Evolutionary conservation across 1,140 invertebrate genomes (phyloP), one percentile per base, ranked within the genome.

Genomic region (Trichomalopsis sarcophagae): DNA sequence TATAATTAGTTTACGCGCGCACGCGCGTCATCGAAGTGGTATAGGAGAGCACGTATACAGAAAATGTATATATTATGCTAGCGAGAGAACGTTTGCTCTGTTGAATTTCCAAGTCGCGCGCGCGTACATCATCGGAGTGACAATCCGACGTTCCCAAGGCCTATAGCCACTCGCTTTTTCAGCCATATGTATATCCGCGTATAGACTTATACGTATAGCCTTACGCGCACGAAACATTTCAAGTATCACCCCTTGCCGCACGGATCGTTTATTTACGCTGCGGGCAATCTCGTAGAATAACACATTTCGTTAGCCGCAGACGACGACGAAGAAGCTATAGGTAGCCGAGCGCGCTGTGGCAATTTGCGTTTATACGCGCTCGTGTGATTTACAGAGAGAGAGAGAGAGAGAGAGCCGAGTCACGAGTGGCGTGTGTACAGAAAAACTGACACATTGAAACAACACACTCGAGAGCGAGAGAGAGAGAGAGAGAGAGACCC

Each of bases 221-320:
- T 1, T 27, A 50, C 13, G 1, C 47, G 4, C 14, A 50, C 6
- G 55, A 14, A 62, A 62, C 6, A 17, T 21, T 62, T 62, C 55
- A 62, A 62, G 55, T 62, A 62, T 62, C 55, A 17, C 55, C 55
- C 55, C 55, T 21, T 62, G 55, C 21, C 17, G 55, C 14, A 55
- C 50, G 13, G 55, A 62, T 62, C 55, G 55, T 62, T 62, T 62
- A 62, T 62, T 62, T 62, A 62, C 55, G 17, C 55, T 62, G 21
- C 55, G 55, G 55, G 55, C 55, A 62, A 62, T 62, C 55, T 62
- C 55, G 55, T 62, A 62, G 55, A 62, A 62, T 62, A 62, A 62
- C 55, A 62, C 55, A 62, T 62, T 62, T 62, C 6, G 55, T 62
- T 62, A 62, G 55, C 21, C 55, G 55, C 55, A 2, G 7, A 44